phyloP scores from a whole-genome alignment of 2,797 vertebrate species.

The Myotis daubentonii region DNA sequence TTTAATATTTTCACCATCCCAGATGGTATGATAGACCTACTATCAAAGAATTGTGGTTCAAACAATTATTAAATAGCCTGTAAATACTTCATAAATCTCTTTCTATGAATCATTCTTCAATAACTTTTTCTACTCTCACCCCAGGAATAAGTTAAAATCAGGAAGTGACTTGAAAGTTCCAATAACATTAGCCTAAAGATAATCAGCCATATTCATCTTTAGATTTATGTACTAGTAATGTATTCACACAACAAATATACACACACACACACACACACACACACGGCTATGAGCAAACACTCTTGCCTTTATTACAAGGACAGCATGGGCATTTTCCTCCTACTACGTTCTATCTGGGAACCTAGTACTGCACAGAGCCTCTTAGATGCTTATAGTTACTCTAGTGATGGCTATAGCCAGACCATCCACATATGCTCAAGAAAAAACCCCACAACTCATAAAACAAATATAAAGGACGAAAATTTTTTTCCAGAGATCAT shows the following conservation, averaged over 20 bases:
- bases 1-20: background rate
- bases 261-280: slow-evolving; percentile 9
- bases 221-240: background rate
- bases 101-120: slow-evolving; percentile 13
- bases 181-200: background rate
- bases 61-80: background rate
- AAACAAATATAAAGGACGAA: background rate
- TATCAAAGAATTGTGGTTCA: background rate
- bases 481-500: background rate
- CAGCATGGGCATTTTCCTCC: background rate
- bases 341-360: background rate
- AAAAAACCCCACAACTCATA: background rate
- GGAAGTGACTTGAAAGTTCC: background rate
- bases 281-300: background rate
- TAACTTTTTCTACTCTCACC: background rate
- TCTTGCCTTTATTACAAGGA: background rate
- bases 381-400: background rate
- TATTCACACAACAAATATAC: background rate
- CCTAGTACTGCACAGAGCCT: background rate
- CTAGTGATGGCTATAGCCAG: background rate
- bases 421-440: background rate
- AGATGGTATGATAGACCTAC: background rate
- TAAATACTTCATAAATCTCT: background rate
- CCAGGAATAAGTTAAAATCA: background rate
- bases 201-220: background rate